Conservation (phyloP, 2,888 invertebrate species). For the Lepidonotus clava region DNA sequence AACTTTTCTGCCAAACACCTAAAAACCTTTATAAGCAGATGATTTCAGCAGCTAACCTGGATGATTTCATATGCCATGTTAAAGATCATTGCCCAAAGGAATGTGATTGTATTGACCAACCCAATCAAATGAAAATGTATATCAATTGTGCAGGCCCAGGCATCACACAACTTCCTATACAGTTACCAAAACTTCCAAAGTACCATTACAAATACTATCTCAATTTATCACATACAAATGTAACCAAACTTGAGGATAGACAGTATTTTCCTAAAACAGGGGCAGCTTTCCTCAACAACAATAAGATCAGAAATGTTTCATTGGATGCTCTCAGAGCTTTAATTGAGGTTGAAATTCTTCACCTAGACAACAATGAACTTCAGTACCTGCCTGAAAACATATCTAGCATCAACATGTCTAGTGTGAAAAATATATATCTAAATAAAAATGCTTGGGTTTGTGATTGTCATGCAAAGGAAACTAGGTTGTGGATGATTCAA, state of each 20-base stretch:
- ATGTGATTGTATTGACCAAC: not conserved
- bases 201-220: not conserved
- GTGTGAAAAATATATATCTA: not conserved
- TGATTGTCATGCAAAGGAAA: slow-evolving; percentile 11
- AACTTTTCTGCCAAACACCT: not conserved
- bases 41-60: not conserved
- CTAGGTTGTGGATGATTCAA: not conserved
- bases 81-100: not conserved
- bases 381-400: not conserved
- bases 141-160: not conserved
- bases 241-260: not conserved
- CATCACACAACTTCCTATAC: not conserved
- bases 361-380: not conserved
- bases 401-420: not conserved
- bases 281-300: not conserved
- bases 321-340: not conserved
- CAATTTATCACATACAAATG: not conserved
- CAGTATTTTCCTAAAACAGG: not conserved
- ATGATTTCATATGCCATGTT: not conserved
- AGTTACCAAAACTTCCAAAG: not conserved
- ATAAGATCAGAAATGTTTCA: not conserved
- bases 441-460: not conserved
- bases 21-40: not conserved
- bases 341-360: not conserved
- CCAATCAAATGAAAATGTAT: not conserved